Evolutionary conservation across 1,140 invertebrate genomes (phyloP).

Genomic region (Platyura marginata): DNA sequence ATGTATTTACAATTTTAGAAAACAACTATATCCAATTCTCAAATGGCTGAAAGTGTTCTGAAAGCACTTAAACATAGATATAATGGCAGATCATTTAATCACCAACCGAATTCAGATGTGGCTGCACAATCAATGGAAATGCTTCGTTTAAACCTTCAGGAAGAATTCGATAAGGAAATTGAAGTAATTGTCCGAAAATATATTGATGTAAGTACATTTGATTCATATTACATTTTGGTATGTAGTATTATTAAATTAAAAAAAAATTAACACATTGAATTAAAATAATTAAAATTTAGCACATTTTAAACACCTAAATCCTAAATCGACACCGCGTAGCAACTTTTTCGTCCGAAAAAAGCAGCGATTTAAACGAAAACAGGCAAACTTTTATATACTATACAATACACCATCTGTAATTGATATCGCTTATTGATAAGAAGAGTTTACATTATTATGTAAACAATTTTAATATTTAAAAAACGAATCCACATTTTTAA

Average conservation of each 20-base stretch:
- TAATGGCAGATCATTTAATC: conserved; percentile 9
- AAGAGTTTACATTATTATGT: too few species aligned
- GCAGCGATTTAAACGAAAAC: too few species aligned
- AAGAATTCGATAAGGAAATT: conserved; percentile 40
- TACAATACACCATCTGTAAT: too few species aligned
- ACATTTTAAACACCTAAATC: too few species aligned
- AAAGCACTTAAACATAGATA: conserved; percentile 14
- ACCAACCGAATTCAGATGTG: conserved; percentile 21
- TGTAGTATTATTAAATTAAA: background rate
- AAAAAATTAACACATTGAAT: too few species aligned
- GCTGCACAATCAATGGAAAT: conserved; percentile 38
- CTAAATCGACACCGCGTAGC: too few species aligned
- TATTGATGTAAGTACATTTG: conserved; percentile 30
- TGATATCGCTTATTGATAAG: too few species aligned
- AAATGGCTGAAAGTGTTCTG: conserved; percentile 19
- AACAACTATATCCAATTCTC: conserved; percentile 19
- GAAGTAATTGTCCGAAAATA: conserved; percentile 36
- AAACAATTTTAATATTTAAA: too few species aligned
- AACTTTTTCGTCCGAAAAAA: too few species aligned
- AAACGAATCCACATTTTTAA: too few species aligned
- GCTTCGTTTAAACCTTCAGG: conserved; percentile 38
- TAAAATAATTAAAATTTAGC: too few species aligned
- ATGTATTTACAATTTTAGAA: conserved; percentile 3
- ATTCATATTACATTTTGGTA: background rate
- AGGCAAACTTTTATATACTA: too few species aligned